phyloP scores from a whole-genome alignment of 2,888 invertebrate genomes.

The Polietes domitor region DNA sequence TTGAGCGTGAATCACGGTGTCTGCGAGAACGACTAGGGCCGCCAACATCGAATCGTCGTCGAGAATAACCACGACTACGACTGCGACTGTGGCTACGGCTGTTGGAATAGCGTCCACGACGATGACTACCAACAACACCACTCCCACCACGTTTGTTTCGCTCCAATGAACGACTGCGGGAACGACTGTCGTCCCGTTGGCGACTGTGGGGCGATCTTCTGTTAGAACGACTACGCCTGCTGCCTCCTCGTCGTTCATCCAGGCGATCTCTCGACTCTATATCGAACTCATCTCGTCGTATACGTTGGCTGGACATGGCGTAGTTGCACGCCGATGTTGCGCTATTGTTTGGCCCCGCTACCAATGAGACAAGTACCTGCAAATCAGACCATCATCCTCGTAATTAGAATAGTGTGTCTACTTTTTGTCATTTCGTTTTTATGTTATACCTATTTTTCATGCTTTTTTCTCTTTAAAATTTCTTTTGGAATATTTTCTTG shows the following conservation, averaged over 20 bases:
- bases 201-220: slow-evolving; percentile 67
- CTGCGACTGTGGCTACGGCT: slow-evolving; percentile 62
- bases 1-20: slow-evolving; percentile 61
- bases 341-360: neutral
- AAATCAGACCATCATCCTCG: slow-evolving; percentile 66
- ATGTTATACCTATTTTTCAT: slow-evolving; percentile 52
- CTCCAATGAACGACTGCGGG: slow-evolving; percentile 64
- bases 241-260: slow-evolving; percentile 63
- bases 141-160: slow-evolving; percentile 46
- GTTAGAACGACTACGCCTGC: slow-evolving; percentile 69
- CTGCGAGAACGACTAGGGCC: slow-evolving; percentile 45
- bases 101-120: slow-evolving; percentile 48
- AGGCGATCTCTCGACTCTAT: slow-evolving; percentile 66
- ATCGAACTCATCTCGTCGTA: slow-evolving; percentile 69
- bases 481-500: slow-evolving; percentile 61
- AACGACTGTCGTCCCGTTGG: slow-evolving; percentile 50
- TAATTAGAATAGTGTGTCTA: slow-evolving; percentile 61
- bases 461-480: slow-evolving; percentile 52
- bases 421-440: slow-evolving; percentile 48
- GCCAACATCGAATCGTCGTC: slow-evolving; percentile 55
- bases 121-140: slow-evolving; percentile 42
- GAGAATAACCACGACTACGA: slow-evolving; percentile 59
- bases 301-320: slow-evolving; percentile 69
- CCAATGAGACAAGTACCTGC: slow-evolving; percentile 46
- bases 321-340: slow-evolving; percentile 17